These are phyloP conservation scores for Leucopsar rothschildi DNA, from an alignment of 2,113 vertebrate genomes.

Conservation along the genomic window DNA sequence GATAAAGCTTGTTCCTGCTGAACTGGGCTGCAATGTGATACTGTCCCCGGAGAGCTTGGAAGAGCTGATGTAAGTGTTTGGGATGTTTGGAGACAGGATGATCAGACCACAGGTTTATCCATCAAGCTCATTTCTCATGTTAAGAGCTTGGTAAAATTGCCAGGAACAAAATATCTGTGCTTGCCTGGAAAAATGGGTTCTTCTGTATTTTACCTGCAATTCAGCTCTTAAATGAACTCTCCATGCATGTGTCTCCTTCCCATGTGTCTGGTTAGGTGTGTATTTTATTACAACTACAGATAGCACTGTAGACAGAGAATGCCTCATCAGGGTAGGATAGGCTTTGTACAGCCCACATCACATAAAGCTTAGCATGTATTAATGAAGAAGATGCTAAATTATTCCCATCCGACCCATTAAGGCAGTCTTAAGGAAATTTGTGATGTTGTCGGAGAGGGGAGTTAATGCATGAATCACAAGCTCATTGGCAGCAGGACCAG, in stretches of 20 bases:
- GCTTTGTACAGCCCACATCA: neutral
- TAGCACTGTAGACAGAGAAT: neutral
- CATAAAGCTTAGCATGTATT: conserved; percentile 10
- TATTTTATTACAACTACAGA: neutral
- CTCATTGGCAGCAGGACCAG: neutral
- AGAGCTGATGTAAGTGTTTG: conserved; percentile 60
- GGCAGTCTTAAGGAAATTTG: conserved; percentile 1
- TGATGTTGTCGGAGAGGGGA: conserved; percentile 6
- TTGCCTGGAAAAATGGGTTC: conserved; percentile 3
- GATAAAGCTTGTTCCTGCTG: conserved; percentile 48
- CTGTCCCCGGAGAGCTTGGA: conserved; percentile 23
- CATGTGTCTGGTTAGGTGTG: neutral
- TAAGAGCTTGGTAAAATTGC: conserved; percentile 13
- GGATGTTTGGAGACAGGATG: conserved; percentile 34
- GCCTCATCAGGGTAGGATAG: neutral
- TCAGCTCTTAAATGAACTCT: neutral
- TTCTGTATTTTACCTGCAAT: conserved; percentile 32
- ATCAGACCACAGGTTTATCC: conserved; percentile 52
- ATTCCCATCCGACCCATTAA: conserved; percentile 24
- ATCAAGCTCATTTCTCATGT: conserved; percentile 41
- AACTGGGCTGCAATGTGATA: neutral
- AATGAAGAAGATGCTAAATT: conserved; percentile 49
- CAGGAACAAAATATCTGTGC: conserved; percentile 2
- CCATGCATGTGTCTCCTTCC: neutral
- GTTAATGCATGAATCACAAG: conserved; percentile 19